Percentiles rank a stretch among this genome's conserved stretches.
phyloP scores from a whole-genome alignment of 2,113 vertebrate genomes.

The Salvator merianae region DNA sequence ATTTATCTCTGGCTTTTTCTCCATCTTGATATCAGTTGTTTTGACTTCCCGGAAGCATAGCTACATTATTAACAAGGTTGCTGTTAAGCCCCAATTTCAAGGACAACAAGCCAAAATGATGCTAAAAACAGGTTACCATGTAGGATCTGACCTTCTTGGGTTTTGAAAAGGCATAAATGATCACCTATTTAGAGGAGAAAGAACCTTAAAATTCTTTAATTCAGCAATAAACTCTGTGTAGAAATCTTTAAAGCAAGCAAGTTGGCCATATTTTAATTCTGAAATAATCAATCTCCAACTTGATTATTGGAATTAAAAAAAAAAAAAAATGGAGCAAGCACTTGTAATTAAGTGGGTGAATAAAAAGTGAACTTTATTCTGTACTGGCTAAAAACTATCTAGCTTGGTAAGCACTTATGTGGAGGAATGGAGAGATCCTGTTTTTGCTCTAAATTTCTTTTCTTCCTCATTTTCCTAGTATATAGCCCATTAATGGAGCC shows the following conservation, averaged over 20 bases:
- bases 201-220: slow-evolving; percentile 22
- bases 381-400: not conserved
- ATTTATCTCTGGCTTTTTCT: not conserved
- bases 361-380: slow-evolving; percentile 12
- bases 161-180: slow-evolving; percentile 46
- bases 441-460: no score
- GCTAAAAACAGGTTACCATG: not conserved
- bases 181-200: slow-evolving; percentile 46
- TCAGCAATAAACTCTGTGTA: slow-evolving; percentile 35
- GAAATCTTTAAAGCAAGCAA: slow-evolving; percentile 57
- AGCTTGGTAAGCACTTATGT: not conserved
- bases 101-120: slow-evolving; percentile 41
- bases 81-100: slow-evolving; percentile 12
- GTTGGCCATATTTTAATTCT: slow-evolving; percentile 42
- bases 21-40: slow-evolving; percentile 21
- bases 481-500: not conserved
- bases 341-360: slow-evolving; percentile 34
- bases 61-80: slow-evolving; percentile 23
- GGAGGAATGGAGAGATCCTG: not conserved
- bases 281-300: slow-evolving; percentile 19
- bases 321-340: not conserved
- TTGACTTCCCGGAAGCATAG: slow-evolving; percentile 5
- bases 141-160: slow-evolving; percentile 46
- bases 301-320: slow-evolving; percentile 28
- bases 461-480: not conserved